Evolutionary conservation across 2,888 invertebrate genomes (phyloP), one percentile per base, ranked within the genome.

Genomic region (Ptychoptera albimana): DNA sequence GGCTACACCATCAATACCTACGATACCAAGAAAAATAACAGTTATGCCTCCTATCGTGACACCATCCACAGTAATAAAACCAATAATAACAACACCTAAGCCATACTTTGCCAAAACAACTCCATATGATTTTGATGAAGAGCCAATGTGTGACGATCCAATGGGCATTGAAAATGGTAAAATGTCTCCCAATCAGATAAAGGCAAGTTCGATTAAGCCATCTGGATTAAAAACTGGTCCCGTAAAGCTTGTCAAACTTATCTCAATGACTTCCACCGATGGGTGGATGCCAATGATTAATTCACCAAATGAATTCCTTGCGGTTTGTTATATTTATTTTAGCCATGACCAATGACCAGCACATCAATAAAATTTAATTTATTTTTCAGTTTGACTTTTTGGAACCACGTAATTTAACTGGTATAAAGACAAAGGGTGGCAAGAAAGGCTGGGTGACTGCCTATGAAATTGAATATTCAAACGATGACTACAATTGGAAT

Each of bases 351-450:
- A 14, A 35, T 45, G 30, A 16, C 23, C 8, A 43, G 43, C 29
- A 29, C 13, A 37, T 15, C 29, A 36, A 39, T 13, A 40, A 38
- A 38, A 37, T 39, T 32, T 34, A 39, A n/a, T 39, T 34, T 45
- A 37, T 9, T 31, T 49, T 45, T 2, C 16, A 55, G 76, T 79
- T 87, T 58, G 80, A 89, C 63, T 86, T 89, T 60, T 64, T 78
- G 40, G 78, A 77, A 14, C 75, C 78, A 0, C 74, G 83, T 39
- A 81, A 80, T 55, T 62, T 91, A 35, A 86, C 87, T 1, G 89
- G 87, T 29, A 61, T 91, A 38, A 72, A 74, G 42, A 85, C 82
- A 0, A 79, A 80, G 59, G 82, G 81, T 11, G 79, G 80, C 1
- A 65, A 73, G 0, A 67, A 71, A 37, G 78, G 79, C 13, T 88